phyloP scores from a whole-genome alignment of 2,113 vertebrate genomes.

The Notarius lentiginosus region DNA sequence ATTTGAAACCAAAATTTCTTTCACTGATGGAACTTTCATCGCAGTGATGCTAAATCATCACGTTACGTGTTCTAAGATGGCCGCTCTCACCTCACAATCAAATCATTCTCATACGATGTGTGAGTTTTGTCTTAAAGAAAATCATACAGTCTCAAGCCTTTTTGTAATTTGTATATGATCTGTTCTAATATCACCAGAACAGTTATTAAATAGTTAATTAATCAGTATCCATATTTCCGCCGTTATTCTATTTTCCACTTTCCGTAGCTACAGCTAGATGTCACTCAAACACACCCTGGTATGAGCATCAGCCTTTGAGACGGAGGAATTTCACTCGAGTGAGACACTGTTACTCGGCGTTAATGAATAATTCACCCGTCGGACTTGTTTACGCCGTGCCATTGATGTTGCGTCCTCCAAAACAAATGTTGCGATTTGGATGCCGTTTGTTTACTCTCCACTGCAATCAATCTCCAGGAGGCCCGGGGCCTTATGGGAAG shows the following conservation, averaged over 20 bases:
- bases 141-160: not conserved
- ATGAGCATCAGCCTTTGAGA: not conserved
- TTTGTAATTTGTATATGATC: not conserved
- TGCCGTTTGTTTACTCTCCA: conserved; percentile 64
- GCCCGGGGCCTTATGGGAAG: conserved; percentile 53
- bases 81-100: not conserved
- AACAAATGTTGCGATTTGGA: conserved; percentile 61
- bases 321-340: conserved; percentile 57
- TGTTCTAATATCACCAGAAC: not conserved
- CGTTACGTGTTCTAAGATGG: not conserved
- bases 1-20: not conserved
- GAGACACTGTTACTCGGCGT: conserved; percentile 57
- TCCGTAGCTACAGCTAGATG: not conserved
- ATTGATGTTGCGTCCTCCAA: conserved; percentile 46
- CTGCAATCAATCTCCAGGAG: conserved; percentile 54
- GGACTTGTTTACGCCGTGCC: conserved; percentile 67
- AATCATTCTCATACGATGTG: not conserved
- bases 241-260: not conserved
- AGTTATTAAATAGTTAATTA: not conserved
- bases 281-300: not conserved
- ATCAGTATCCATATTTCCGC: not conserved
- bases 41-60: not conserved
- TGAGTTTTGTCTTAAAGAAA: not conserved
- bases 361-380: conserved; percentile 69
- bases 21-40: not conserved